Evolutionary conservation across 2,797 vertebrate species (phyloP).

Genomic region (Betta splendens): DNA sequence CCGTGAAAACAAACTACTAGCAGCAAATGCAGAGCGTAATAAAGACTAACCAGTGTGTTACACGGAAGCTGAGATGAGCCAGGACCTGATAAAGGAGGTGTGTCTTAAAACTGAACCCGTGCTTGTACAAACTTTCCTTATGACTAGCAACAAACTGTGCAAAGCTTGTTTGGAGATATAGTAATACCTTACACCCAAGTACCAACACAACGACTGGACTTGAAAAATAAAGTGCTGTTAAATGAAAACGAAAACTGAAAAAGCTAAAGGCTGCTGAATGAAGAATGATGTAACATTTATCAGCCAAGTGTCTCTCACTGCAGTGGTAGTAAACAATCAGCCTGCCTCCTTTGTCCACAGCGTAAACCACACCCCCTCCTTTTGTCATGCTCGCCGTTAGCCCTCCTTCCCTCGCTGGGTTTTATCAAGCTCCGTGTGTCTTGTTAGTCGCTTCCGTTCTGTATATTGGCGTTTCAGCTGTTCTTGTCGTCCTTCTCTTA

Average conservation of each 20-base stretch:
- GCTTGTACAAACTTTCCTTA: too few species aligned
- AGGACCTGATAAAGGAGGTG: too few species aligned
- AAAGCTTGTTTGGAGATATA: too few species aligned
- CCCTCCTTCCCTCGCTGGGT: background rate
- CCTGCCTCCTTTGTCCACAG: slow-evolving; percentile 83
- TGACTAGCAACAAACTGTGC: too few species aligned
- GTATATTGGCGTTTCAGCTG: slow-evolving; percentile 6
- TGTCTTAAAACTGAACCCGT: too few species aligned
- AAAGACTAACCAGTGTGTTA: too few species aligned
- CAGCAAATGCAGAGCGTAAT: too few species aligned
- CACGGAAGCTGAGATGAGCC: too few species aligned
- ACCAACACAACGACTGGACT: background rate
- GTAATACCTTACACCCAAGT: too few species aligned
- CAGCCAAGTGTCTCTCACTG: slow-evolving; percentile 56
- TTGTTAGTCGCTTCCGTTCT: slow-evolving; percentile 5
- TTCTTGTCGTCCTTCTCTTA: background rate
- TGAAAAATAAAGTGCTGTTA: background rate
- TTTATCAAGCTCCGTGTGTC: slow-evolving; percentile 5
- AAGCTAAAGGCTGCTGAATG: background rate
- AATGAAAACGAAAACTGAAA: slow-evolving; percentile 3
- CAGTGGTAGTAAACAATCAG: slow-evolving; percentile 82
- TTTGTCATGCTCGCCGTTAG: slow-evolving; percentile 70
- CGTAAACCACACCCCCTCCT: slow-evolving; percentile 83
- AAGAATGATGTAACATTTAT: slow-evolving; percentile 31
- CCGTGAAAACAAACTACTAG: too few species aligned